Percentiles rank a stretch among this genome's conserved stretches.
Evolutionary conservation across 2,888 invertebrate genomes (phyloP).

Genomic region (Ormyrus nitidulus): DNA sequence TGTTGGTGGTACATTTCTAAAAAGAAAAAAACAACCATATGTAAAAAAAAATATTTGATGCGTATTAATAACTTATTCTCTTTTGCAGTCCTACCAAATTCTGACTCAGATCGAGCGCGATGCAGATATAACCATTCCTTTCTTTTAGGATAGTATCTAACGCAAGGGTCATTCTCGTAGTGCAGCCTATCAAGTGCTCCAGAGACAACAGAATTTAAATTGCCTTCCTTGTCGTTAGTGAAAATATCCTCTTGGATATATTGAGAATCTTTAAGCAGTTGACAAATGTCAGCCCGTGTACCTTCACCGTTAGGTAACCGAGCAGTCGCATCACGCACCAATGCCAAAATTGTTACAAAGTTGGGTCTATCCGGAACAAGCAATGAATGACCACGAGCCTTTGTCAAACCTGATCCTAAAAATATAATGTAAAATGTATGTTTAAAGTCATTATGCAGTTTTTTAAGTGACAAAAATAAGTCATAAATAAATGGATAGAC

Average conservation of each 20-base stretch:
- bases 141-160: slow-evolving; percentile 92
- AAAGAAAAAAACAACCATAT: slow-evolving; percentile 75
- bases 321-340: slow-evolving; percentile 96
- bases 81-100: slow-evolving; percentile 78
- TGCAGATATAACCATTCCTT: slow-evolving; percentile 98
- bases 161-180: slow-evolving; percentile 93
- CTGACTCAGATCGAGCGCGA: slow-evolving; percentile 81
- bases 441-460: neutral
- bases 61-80: slow-evolving; percentile 60
- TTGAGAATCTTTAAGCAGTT: slow-evolving; percentile 87
- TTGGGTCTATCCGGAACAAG: slow-evolving; percentile 89
- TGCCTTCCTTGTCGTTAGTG: slow-evolving; percentile 78
- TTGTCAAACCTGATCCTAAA: slow-evolving; percentile 72
- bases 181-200: slow-evolving; percentile 94
- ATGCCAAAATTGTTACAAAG: slow-evolving; percentile 91
- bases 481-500: no score
- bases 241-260: slow-evolving; percentile 76
- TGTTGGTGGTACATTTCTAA: slow-evolving; percentile 82
- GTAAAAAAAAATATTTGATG: slow-evolving; percentile 76
- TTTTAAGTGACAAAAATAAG: no score
- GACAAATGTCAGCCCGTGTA: slow-evolving; percentile 92
- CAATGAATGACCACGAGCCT: slow-evolving; percentile 90
- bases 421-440: slow-evolving; percentile 2
- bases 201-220: slow-evolving; percentile 89
- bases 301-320: slow-evolving; percentile 96